Evolutionary conservation across 2,797 vertebrate genomes (phyloP), one percentile per base, ranked within the genome.

Genomic region (Chloroceryle amazona): DNA sequence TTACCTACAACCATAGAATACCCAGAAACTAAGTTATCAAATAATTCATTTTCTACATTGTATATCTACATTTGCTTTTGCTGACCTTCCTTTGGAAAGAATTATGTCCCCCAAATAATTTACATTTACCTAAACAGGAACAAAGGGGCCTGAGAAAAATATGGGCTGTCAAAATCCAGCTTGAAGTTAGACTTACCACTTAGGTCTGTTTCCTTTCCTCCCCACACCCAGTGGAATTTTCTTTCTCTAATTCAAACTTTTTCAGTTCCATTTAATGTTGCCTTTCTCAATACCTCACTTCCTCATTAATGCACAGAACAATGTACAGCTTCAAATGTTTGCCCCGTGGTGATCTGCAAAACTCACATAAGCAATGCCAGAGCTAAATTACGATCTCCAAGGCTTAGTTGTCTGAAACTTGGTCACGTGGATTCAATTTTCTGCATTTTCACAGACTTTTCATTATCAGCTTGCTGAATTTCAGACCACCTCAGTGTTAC

Each of bases 231-330:
- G 39, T 5, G 73, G 7, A 63, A 62, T 62, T 90, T 91, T 85
- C 51, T 74, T 75, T 88, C 62, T 70, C 39, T 67, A 73, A 66
- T 49, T 81, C 80, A 86, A 67, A 61, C 73, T 35, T 74, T 94
- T 94, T 90, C 71, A 89, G 68, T 92, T 95, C 86, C 63, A 79
- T 63, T 84, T 81, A 81, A 72, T 86, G 68, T 70, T 90, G 82
- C 57, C 47, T 61, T 95, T 89, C 61, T 89, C 60, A 86, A 81
- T 42, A 66, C 42, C 74, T 96, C 58, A 51, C 66, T 94, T 93
- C 91, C 93, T 90, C 90, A 81, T 81, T 72, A 90, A 88, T 49
- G 58, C n/a, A 35, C 71, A 86, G 49, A 90, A 84, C 73, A 90
- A 86, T 67, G 28, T 70, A 58, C 37, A 58, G 81, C 73, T 96